phyloP scores from a whole-genome alignment of 2,797 vertebrate species.

The Spinibarbus caldwelli region DNA sequence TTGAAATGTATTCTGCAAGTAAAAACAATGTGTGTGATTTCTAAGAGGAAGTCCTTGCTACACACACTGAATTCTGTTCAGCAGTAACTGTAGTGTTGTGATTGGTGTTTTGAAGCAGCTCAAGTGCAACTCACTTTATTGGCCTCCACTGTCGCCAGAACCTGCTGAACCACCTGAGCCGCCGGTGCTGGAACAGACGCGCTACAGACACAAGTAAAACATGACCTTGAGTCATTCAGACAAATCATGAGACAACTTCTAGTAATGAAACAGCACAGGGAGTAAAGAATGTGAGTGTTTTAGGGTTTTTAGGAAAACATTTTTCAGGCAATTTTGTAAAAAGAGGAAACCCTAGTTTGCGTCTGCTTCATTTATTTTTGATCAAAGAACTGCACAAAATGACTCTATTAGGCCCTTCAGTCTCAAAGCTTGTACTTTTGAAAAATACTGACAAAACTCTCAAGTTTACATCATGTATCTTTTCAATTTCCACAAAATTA shows the following conservation, averaged over 20 bases:
- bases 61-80: not conserved
- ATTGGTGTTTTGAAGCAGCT: not conserved
- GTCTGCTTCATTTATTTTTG: not conserved
- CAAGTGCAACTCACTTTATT: conserved; percentile 82
- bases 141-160: conserved; percentile 78
- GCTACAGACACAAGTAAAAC: conserved; percentile 66
- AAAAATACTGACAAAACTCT: too few species aligned
- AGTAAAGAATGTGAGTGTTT: not conserved
- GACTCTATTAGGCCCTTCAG: not conserved
- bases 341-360: too few species aligned
- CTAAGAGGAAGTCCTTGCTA: not conserved
- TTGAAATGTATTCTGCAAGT: conserved; percentile 69
- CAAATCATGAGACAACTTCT: not conserved
- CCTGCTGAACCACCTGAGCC: conserved; percentile 78
- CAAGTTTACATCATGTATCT: too few species aligned
- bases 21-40: not conserved
- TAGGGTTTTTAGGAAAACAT: not conserved
- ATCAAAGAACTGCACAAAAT: not conserved
- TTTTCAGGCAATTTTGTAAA: too few species aligned
- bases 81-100: not conserved
- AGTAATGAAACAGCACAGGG: not conserved
- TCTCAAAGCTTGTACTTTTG: too few species aligned
- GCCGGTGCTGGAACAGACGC: conserved; percentile 77
- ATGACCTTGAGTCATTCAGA: not conserved
- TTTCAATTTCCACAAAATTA: too few species aligned